These are phyloP conservation scores for Stictonetta naevosa DNA, from an alignment of 2,113 vertebrate genomes.

Conservation along the genomic window DNA sequence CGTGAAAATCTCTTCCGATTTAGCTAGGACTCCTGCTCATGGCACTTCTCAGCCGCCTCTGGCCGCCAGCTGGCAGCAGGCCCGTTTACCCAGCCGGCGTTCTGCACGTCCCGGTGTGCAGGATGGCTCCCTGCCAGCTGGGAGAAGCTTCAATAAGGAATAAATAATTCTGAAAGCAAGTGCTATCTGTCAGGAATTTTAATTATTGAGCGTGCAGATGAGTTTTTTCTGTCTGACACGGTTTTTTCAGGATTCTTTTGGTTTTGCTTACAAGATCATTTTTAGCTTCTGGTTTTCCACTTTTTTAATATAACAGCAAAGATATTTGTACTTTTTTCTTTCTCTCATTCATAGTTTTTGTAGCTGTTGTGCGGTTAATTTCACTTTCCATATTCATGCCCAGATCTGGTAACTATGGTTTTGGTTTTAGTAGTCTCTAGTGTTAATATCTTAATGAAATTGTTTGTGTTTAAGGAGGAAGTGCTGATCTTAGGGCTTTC, in stretches of 20 bases:
- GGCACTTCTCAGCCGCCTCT: neutral
- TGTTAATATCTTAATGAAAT: neutral
- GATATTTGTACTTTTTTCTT: neutral
- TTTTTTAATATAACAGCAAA: neutral
- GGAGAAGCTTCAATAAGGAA: neutral
- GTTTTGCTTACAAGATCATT: neutral
- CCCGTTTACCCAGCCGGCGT: neutral
- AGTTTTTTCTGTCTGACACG: neutral
- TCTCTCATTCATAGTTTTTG: neutral
- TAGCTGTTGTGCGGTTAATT: neutral
- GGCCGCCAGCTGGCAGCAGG: neutral
- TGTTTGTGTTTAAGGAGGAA: neutral
- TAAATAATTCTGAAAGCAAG: neutral
- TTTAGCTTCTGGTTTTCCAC: neutral
- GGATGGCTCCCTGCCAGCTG: neutral
- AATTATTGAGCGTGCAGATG: rapidly evolving
- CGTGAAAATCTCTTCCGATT: neutral
- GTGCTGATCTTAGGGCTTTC: rapidly evolving
- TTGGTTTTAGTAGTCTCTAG: neutral
- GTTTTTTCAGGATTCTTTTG: neutral
- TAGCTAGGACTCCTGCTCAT: neutral
- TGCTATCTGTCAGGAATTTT: neutral
- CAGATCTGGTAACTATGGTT: neutral
- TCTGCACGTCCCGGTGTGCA: neutral
- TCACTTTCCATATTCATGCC: neutral